Evolutionary conservation across 2,888 invertebrate species (phyloP).

Genomic region (Sinhomidia bicolor): DNA sequence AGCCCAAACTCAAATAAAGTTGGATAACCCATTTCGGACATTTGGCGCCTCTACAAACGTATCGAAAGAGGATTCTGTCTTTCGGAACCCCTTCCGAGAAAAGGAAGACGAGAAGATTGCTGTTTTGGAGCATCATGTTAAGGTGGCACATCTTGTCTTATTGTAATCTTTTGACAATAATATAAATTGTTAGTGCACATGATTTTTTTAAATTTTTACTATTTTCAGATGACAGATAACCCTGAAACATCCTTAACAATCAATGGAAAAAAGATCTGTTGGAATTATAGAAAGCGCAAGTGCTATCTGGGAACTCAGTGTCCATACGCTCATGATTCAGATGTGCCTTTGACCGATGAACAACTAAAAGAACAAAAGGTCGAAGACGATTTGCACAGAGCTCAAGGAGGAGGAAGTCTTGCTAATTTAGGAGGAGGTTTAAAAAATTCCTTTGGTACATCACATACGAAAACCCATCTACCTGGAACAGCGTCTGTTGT

Average conservation of each 20-base stretch:
- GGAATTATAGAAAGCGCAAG: conserved; percentile 94
- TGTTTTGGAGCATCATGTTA: conserved; percentile 77
- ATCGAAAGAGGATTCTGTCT: conserved; percentile 74
- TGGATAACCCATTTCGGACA: conserved; percentile 71
- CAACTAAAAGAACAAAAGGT: conserved; percentile 55
- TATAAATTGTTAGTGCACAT: no score
- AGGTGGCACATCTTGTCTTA: no score
- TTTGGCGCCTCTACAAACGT: conserved; percentile 47
- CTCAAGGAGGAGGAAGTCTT: conserved; percentile 10
- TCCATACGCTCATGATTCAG: conserved; percentile 95
- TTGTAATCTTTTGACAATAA: no score
- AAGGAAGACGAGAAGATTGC: conserved; percentile 74
- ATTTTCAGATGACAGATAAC: conserved; percentile 86
- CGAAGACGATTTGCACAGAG: conserved; percentile 52
- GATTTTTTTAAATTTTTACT: no score
- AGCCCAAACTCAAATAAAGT: neutral
- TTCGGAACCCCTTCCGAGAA: conserved; percentile 76
- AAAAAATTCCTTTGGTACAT: neutral
- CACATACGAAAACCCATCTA: conserved; percentile 25
- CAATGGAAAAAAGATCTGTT: conserved; percentile 94
- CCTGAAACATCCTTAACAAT: conserved; percentile 89
- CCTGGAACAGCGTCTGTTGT: conserved; percentile 57
- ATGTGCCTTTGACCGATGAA: conserved; percentile 83
- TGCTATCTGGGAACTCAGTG: conserved; percentile 96
- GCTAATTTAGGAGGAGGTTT: neutral